Evolutionary conservation across 2,888 invertebrate species (phyloP).

Genomic region (Trachelus iudaicus): DNA sequence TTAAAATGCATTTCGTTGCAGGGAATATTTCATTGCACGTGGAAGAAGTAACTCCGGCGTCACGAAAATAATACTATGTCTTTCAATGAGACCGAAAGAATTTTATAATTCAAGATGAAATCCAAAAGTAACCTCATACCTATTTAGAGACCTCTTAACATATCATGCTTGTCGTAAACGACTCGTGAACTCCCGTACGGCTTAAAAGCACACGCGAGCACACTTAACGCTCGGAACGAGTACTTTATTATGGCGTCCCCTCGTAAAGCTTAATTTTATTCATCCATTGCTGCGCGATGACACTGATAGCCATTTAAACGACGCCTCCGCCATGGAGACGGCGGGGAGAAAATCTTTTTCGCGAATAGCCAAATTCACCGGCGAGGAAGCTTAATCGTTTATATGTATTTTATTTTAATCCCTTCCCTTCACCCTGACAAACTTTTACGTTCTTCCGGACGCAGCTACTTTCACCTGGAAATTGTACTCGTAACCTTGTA

Average conservation of each 20-base stretch:
- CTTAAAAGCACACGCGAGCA: background rate
- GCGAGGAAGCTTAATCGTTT: background rate
- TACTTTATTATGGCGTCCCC: background rate
- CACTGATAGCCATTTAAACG: background rate
- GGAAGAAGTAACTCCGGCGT: background rate
- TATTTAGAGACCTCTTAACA: background rate
- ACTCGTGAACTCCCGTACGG: background rate
- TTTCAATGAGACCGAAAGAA: background rate
- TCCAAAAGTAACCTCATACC: background rate
- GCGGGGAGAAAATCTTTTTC: background rate
- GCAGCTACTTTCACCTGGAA: slow-evolving; percentile 49
- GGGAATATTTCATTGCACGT: background rate
- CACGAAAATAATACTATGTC: background rate
- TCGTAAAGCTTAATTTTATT: background rate
- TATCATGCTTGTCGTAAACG: background rate
- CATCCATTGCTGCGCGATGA: background rate
- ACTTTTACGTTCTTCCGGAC: slow-evolving; percentile 31
- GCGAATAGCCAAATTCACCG: background rate
- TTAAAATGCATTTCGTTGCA: background rate
- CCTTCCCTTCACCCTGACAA: background rate
- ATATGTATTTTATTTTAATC: background rate
- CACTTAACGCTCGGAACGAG: background rate
- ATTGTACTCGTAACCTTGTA: slow-evolving; percentile 54
- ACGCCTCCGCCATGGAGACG: background rate
- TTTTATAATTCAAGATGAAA: background rate